Percentiles rank a stretch among this genome's conserved stretches.
Evolutionary conservation across 1,140 invertebrate species (phyloP).

Genomic region (Monomorium pharaonis): DNA sequence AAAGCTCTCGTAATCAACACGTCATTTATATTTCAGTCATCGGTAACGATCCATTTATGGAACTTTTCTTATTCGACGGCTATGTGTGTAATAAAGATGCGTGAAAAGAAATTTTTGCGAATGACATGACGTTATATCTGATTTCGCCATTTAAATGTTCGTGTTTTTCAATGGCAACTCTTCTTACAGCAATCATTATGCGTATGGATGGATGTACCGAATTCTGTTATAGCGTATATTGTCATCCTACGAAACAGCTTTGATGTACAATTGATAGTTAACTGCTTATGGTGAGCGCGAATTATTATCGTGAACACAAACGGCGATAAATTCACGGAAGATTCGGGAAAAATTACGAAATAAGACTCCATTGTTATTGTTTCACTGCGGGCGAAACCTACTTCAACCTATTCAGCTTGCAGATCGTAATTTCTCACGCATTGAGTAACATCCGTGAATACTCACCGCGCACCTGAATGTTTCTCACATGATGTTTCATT

Average conservation of each 20-base stretch:
- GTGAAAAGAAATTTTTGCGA: background rate
- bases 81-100: conserved; percentile 9
- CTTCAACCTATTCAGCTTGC: conserved; percentile 50
- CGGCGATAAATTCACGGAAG: conserved; percentile 44
- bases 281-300: background rate
- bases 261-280: conserved; percentile 53
- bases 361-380: conserved; percentile 61
- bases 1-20: conserved; percentile 48
- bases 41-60: conserved; percentile 48
- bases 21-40: conserved; percentile 22
- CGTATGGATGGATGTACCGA: background rate
- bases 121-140: background rate
- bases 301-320: conserved; percentile 54
- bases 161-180: background rate
- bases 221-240: background rate
- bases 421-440: conserved; percentile 49
- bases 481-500: conserved; percentile 50
- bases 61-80: conserved; percentile 36
- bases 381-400: conserved; percentile 23
- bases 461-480: background rate
- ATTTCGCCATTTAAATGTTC: conserved; percentile 15
- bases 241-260: background rate
- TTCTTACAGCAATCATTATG: conserved; percentile 14
- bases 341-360: conserved; percentile 57
- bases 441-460: conserved; percentile 52